phyloP scores from a whole-genome alignment of 2,888 invertebrate genomes.

The Elysia crispata region DNA sequence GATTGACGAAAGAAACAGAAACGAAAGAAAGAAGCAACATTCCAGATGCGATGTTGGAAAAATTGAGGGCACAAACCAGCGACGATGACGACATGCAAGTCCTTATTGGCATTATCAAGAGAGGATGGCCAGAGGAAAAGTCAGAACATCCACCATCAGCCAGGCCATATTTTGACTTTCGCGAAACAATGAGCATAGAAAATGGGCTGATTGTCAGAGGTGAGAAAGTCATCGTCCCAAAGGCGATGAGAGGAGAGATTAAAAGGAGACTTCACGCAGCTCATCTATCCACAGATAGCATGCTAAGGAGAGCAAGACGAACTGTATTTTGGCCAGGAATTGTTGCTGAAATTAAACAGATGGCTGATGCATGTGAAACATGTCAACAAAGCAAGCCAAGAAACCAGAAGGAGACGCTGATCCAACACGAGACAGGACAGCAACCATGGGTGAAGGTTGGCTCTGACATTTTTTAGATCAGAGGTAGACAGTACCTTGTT shows the following conservation, averaged over 20 bases:
- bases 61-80: neutral
- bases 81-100: neutral
- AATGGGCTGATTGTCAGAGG: slow-evolving; percentile 37
- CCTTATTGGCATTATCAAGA: neutral
- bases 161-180: slow-evolving; percentile 33
- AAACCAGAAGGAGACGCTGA: slow-evolving; percentile 16
- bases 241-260: slow-evolving; percentile 38
- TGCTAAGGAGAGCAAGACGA: slow-evolving; percentile 43
- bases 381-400: neutral
- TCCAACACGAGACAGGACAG: neutral
- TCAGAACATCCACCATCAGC: neutral
- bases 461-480: neutral
- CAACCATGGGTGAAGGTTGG: neutral
- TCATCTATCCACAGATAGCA: slow-evolving; percentile 49
- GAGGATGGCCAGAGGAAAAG: neutral
- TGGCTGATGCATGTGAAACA: slow-evolving; percentile 15
- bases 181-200: slow-evolving; percentile 35
- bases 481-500: slow-evolving; percentile 49
- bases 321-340: slow-evolving; percentile 26
- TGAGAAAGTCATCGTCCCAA: slow-evolving; percentile 42
- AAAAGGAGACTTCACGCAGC: slow-evolving; percentile 45
- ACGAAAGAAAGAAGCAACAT: too few relatives aligned
- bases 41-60: neutral
- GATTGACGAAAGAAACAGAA: too few relatives aligned
- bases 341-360: slow-evolving; percentile 22